Base-by-base conservation (phyloP, 2,797 vertebrate species). In the Chelonia mydas region DNA sequence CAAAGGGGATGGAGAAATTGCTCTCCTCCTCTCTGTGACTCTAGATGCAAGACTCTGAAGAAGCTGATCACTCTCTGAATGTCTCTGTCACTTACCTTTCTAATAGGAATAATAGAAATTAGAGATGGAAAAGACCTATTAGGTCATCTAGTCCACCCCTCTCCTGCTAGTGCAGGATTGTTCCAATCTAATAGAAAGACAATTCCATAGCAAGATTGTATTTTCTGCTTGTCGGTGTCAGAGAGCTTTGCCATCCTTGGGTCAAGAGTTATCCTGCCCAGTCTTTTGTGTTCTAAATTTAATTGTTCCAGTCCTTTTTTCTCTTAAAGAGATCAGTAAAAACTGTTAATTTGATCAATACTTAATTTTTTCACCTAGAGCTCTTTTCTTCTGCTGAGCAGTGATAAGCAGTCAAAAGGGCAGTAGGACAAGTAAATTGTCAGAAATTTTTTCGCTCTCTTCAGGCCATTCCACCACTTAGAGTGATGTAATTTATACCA, bases 281-380 rank as follows among this genome's bases (percentile, higher is more conserved):
- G 98, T 98, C 98, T 98, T 98, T 99, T 99, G 98, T 99, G 98
- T 98, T 98, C 98, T 98, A 97, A 98, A 98, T 99, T 99, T 99
- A 99, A 99, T 99, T 99, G 98, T 98, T 99, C 98, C 98, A 97
- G 98, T 99, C 98, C 98, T 98, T 98, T 98, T 98, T 98, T 98
- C 98, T 98, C 98, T 98, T 99, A 98, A 98, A 99, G 98, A 98
- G 98, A 99, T 99, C 98, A 98, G 98, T 99, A 99, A 99, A 99
- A 99, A 99, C 99, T 99, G 99, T 99, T 99, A 99, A 99, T 99
- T 99, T 99, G 99, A 99, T 99, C 99, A 99, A 99, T 99, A 99
- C 99, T 99, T 99, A 99, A 99, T 99, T 99, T 99, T 99, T 99
- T 99, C 98, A 98, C 98, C 98, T 97, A 92, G 98, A 98, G 98